These are phyloP conservation scores for Lacerta bilineata DNA, from an alignment of 2,797 vertebrate genomes.

Conservation along the genomic window DNA sequence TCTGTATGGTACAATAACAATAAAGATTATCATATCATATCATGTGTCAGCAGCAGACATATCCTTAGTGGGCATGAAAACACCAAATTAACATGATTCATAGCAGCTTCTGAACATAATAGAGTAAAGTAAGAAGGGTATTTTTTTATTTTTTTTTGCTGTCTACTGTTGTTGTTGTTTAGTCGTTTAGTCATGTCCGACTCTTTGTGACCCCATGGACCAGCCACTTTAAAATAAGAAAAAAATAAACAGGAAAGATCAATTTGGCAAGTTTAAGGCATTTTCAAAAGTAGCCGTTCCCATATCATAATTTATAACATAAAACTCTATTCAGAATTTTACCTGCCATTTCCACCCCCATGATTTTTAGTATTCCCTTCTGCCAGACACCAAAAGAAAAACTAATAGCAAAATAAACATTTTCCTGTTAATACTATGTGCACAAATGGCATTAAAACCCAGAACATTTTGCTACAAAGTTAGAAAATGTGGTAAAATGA, in stretches of 20 bases:
- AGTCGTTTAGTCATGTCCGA: too few relatives aligned
- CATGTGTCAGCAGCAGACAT: not conserved
- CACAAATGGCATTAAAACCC: conserved; percentile 29
- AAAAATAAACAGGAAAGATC: not conserved
- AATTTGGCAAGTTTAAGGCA: conserved; percentile 5
- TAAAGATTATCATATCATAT: too few relatives aligned
- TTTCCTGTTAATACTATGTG: conserved; percentile 14
- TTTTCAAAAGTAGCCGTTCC: not conserved
- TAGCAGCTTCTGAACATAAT: conserved; percentile 5
- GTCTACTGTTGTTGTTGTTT: not conserved
- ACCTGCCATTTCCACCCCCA: too few relatives aligned
- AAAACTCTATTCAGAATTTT: not conserved
- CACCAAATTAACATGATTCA: not conserved
- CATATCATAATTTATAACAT: not conserved
- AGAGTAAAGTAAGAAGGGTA: not conserved
- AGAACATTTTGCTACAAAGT: conserved; percentile 34
- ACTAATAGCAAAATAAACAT: not conserved
- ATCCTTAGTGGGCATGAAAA: not conserved
- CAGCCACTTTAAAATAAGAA: conserved; percentile 2
- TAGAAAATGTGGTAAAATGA: conserved; percentile 41
- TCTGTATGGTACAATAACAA: too few relatives aligned
- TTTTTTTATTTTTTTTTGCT: not conserved
- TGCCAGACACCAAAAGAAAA: conserved; percentile 2
- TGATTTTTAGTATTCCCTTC: conserved; percentile 22
- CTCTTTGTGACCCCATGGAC: too few relatives aligned